Percentiles rank a stretch among this genome's conserved stretches.
phyloP scores from a whole-genome alignment of 2,113 vertebrate species.

The Chaetura pelagica region DNA sequence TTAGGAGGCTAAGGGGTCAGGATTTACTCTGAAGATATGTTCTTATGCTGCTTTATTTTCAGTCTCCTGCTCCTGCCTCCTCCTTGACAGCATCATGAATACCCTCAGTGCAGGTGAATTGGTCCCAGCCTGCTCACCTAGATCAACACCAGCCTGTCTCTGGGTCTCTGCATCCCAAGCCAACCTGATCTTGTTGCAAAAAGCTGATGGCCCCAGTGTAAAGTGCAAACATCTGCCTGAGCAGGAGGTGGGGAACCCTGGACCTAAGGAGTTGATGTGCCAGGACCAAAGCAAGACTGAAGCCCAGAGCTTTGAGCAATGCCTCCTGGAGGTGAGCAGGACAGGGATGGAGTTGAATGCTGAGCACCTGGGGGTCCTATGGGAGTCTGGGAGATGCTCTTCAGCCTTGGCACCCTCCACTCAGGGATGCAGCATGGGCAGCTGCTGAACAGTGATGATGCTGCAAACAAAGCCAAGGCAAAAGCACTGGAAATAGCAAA shows the following conservation, averaged over 20 bases:
- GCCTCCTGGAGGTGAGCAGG: background rate
- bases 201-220: background rate
- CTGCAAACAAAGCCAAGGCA: background rate
- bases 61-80: background rate
- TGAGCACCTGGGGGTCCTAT: background rate
- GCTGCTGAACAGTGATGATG: background rate
- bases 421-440: background rate
- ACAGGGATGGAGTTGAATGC: background rate
- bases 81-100: background rate
- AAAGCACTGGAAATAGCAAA: background rate
- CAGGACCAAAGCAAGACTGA: background rate
- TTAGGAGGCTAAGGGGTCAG: too few species aligned
- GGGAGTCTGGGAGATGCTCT: background rate
- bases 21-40: background rate
- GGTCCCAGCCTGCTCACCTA: background rate
- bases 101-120: background rate
- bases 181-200: background rate
- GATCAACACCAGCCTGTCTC: background rate
- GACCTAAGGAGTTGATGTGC: accelerated
- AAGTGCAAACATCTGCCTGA: background rate
- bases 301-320: background rate
- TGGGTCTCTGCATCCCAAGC: background rate
- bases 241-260: background rate
- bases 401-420: background rate
- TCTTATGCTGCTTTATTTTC: background rate